A percentile compares a stretch with the other conserved stretches of the same genome.
Evolutionary conservation across 2,113 vertebrate species (phyloP).

Genomic region (Syrmaticus mikado): DNA sequence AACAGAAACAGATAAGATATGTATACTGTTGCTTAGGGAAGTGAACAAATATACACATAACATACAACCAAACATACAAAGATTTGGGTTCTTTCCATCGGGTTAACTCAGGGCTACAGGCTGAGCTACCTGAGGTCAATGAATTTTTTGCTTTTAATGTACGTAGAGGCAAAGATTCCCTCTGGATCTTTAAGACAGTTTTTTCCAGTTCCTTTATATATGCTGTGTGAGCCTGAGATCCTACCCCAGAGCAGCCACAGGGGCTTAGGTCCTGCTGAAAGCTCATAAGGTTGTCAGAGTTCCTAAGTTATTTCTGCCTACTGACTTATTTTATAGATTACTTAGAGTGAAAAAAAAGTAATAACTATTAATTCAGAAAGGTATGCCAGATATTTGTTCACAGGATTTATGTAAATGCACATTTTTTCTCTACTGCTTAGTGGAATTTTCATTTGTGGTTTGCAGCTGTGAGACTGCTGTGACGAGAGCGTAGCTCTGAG

Average conservation of each 20-base stretch:
- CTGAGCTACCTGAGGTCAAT: not conserved
- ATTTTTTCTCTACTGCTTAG: not conserved
- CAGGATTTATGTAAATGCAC: not conserved
- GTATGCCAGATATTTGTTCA: not conserved
- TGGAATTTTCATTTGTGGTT: not conserved
- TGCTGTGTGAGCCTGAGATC: not conserved
- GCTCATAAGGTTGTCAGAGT: not conserved
- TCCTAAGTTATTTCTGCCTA: not conserved
- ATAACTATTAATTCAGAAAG: not conserved
- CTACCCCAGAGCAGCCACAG: not conserved
- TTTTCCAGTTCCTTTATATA: not conserved
- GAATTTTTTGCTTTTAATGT: not conserved
- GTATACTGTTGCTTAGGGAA: not conserved
- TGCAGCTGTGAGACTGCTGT: not conserved
- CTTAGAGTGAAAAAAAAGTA: not conserved
- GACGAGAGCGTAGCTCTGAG: not conserved
- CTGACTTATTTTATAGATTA: not conserved
- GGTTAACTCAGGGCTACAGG: not conserved
- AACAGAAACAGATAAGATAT: not conserved
- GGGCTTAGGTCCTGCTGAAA: not conserved
- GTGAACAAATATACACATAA: not conserved
- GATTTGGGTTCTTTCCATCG: not conserved
- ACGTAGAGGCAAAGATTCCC: not conserved
- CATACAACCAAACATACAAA: not conserved
- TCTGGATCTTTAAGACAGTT: not conserved